Evolutionary conservation across 2,797 vertebrate species (phyloP).

Genomic region (Peromyscus aztecus): DNA sequence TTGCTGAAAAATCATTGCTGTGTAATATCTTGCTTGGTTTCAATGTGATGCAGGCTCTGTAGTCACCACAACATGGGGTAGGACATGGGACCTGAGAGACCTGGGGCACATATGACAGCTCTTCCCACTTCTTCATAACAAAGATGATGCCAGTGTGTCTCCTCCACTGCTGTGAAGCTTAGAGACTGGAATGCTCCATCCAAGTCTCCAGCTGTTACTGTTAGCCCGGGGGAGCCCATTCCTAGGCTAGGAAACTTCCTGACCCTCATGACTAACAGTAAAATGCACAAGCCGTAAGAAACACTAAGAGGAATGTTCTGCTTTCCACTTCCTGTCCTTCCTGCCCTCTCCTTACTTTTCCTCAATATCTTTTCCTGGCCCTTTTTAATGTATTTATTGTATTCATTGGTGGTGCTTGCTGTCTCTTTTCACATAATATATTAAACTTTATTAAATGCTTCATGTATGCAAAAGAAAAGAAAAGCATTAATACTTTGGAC

Average conservation of each 20-base stretch:
- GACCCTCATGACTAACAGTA: neutral
- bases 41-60: neutral
- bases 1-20: neutral
- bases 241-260: neutral
- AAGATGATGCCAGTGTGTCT: neutral
- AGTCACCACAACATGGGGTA: neutral
- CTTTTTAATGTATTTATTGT: neutral
- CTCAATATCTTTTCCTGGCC: neutral
- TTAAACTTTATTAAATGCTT: conserved; percentile 56
- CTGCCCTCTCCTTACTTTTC: neutral
- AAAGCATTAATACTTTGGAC: conserved; percentile 72
- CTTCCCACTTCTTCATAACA: neutral
- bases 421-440: conserved; percentile 6
- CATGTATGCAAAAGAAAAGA: conserved; percentile 34
- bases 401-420: neutral
- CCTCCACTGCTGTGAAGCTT: neutral
- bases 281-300: conserved; percentile 5
- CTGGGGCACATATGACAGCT: conserved; percentile 22
- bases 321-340: neutral
- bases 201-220: neutral
- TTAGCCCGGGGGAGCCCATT: neutral
- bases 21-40: neutral
- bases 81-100: neutral
- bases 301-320: neutral
- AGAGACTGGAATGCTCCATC: neutral